Evolutionary conservation across 92 coral and sea anemone genomes (phyloP).

Genomic region (Parazoanthus swiftii): DNA sequence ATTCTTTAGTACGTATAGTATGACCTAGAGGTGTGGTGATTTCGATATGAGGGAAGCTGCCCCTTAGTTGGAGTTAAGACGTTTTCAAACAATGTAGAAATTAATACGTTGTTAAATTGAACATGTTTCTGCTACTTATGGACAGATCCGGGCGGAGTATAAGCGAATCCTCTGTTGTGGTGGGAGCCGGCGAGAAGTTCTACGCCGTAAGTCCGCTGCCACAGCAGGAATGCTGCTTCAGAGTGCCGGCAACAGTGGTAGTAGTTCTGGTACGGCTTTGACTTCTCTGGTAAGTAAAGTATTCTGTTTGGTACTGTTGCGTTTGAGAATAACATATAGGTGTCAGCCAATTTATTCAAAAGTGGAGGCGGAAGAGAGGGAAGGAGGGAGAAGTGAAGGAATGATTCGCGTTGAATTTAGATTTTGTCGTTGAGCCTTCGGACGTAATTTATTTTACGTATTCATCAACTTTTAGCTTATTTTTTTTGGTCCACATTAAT

Average conservation of each 20-base stretch:
- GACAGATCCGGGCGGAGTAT: conserved; percentile 74
- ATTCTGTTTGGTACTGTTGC: background rate
- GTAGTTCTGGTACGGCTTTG: conserved; percentile 16
- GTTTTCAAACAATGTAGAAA: no score
- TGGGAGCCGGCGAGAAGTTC: conserved; percentile 71
- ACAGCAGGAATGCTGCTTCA: conserved; percentile 18
- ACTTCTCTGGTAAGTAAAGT: conserved; percentile 27
- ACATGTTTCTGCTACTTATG: background rate
- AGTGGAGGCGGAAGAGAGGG: background rate
- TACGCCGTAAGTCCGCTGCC: conserved; percentile 46
- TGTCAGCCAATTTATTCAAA: background rate
- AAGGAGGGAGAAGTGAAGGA: background rate
- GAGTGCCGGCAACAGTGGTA: conserved; percentile 34
- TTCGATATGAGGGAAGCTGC: no score
- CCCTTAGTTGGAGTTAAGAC: no score
- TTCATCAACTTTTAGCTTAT: background rate
- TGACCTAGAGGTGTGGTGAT: no score
- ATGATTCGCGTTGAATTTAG: no score
- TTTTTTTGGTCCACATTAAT: no score
- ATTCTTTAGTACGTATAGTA: no score
- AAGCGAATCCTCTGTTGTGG: conserved; percentile 68
- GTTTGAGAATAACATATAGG: background rate
- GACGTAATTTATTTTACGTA: background rate
- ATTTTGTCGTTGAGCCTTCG: background rate
- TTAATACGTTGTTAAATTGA: no score